Evolutionary conservation across 37 sponge, comb jelly and placozoan genomes (phyloP).

Genomic region (Bolinopsis microptera): DNA sequence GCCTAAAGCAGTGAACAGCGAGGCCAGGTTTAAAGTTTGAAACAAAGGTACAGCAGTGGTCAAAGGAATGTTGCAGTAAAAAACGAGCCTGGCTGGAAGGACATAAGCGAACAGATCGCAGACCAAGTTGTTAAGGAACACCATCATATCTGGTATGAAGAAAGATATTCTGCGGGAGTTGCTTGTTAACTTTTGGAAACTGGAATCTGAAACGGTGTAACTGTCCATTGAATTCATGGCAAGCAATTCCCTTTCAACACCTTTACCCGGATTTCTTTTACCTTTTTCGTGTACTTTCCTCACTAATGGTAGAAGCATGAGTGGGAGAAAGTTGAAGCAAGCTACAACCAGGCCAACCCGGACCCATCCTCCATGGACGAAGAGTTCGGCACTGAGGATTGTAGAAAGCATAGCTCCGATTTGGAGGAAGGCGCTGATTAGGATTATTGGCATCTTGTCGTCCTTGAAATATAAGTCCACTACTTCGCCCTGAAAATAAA

Average conservation of each 20-base stretch:
- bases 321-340: not conserved
- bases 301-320: not conserved
- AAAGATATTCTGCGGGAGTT: not conserved
- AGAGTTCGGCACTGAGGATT: not conserved
- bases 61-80: not conserved
- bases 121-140: not conserved
- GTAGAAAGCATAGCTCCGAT: not conserved
- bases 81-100: not conserved
- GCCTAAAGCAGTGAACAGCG: not conserved
- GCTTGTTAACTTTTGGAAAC: not conserved
- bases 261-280: not conserved
- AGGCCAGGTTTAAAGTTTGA: not conserved
- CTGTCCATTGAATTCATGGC: not conserved
- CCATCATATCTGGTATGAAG: not conserved
- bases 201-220: not conserved
- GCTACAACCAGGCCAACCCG: not conserved
- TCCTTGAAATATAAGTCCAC: slow-evolving; percentile 14
- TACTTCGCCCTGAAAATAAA: not conserved
- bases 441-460: not conserved
- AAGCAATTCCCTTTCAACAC: not conserved
- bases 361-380: not conserved
- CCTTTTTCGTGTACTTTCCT: not conserved
- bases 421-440: not conserved
- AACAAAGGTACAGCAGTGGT: not conserved
- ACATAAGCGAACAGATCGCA: not conserved